phyloP scores from a whole-genome alignment of 2,888 invertebrate species.

The Ceratothoa steindachneri region DNA sequence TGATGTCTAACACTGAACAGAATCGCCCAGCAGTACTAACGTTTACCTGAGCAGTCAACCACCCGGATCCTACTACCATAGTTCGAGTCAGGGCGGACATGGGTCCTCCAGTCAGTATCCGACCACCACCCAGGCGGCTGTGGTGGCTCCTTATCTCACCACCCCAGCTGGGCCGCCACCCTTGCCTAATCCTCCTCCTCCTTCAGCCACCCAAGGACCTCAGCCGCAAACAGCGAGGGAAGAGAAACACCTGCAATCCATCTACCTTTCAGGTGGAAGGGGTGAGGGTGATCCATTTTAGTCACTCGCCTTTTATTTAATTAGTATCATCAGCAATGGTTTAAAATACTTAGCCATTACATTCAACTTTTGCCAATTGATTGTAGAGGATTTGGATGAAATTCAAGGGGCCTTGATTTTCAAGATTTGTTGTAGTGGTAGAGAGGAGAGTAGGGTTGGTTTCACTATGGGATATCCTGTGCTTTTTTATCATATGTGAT shows the following conservation, averaged over 20 bases:
- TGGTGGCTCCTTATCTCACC: constrained; percentile 21
- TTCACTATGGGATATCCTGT: too few species aligned
- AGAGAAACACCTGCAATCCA: constrained; percentile 32
- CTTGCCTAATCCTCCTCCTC: constrained; percentile 16
- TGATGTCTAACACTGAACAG: constrained; percentile 6
- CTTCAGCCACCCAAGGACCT: constrained; percentile 14
- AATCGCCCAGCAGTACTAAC: constrained; percentile 19
- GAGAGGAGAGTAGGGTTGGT: too few species aligned
- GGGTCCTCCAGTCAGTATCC: constrained; percentile 29
- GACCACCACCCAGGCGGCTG: constrained; percentile 26
- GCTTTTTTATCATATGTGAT: too few species aligned
- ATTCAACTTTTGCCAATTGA: too few species aligned
- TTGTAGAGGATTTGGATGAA: too few species aligned
- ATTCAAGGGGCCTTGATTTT: too few species aligned
- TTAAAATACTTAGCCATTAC: too few species aligned
- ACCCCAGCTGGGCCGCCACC: constrained; percentile 28
- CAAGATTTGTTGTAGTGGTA: too few species aligned
- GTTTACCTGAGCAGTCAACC: constrained; percentile 33
- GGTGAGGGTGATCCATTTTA: constrained; percentile 10
- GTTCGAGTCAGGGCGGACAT: constrained; percentile 24
- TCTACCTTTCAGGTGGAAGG: constrained; percentile 31
- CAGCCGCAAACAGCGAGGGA: constrained; percentile 8
- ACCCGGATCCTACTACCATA: constrained; percentile 32
- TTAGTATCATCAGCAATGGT: neutral
- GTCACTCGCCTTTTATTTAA: neutral